Evolutionary conservation across 2,113 vertebrate species (phyloP).

Genomic region (Ginglymostoma cirratum): DNA sequence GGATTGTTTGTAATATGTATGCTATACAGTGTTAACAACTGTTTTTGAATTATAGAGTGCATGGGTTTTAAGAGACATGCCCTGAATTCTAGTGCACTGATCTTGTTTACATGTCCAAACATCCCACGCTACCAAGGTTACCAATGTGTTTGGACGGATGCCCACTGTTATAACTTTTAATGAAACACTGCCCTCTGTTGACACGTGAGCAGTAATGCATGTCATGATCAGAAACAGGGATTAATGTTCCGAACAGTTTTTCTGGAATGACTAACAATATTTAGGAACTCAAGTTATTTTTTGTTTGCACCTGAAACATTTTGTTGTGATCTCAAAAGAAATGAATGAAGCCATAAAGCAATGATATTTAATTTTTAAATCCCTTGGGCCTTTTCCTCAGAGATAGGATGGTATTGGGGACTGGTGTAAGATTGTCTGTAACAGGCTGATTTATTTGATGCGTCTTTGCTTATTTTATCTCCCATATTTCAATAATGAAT

Average conservation of each 20-base stretch:
- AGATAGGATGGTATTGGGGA: neutral
- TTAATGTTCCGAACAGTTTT: neutral
- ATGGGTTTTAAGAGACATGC: neutral
- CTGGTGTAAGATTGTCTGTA: too few relatives aligned
- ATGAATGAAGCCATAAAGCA: neutral
- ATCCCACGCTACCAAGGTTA: neutral
- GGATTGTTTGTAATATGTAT: neutral
- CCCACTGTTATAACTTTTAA: neutral
- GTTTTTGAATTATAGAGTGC: neutral
- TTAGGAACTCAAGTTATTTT: neutral
- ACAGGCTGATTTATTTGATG: too few relatives aligned
- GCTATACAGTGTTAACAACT: neutral
- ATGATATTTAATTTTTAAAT: neutral
- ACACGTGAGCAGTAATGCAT: neutral
- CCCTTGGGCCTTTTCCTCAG: neutral
- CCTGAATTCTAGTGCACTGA: neutral
- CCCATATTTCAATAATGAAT: too few relatives aligned
- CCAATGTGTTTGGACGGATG: neutral
- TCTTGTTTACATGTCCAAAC: constrained; percentile 9
- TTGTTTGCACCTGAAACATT: neutral
- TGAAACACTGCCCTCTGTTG: constrained; percentile 12
- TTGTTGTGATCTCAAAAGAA: neutral
- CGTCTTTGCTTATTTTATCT: too few relatives aligned
- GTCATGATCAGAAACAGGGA: neutral
- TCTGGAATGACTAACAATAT: neutral